Base-by-base conservation (phyloP, 2,888 invertebrate genomes). In the Trichogramma evanescens region DNA sequence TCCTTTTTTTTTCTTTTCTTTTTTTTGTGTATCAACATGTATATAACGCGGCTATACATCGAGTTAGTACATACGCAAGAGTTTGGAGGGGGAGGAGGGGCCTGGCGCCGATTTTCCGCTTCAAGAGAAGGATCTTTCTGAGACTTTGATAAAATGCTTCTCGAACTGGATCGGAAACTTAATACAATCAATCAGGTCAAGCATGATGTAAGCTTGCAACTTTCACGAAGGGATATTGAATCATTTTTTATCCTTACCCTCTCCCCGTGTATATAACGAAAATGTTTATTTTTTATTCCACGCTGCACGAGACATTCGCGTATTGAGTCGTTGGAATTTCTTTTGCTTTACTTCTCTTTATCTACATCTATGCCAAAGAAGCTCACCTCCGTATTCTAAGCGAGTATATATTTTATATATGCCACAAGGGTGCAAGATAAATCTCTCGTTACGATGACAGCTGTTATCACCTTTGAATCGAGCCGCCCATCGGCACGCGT, bases 171-270 rank as follows among this genome's bases (percentile, higher is more conserved):
- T 50, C 10, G 43, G 41, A 50, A 43, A 50, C 45, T 56, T 56
- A 45, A 56, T 56, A 13, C 45, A 45, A 56, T 56, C 50, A 45
- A 56, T 56, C 50, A 50, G 45, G 50, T 40, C 44, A 26, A 50
- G 56, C 39, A 56, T 50, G 44, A 50, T 50, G 56, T 56, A 50
- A 50, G 26, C n/a, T n/a, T 13, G 45, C 9, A 50, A 50, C 44
- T 56, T 56, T 50, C 40, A 50, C 39, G 9, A 41, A 54, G 40
- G 26, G 40, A 40, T 54, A 54, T 26, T 26, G 26, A 26, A 38
- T 45, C 9, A 13, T 46, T 54, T 51, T 8, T 40, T 10, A n/a
- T 10, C 10, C 41, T 50, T 26, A 6, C 9, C 39, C 51, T n/a
- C 9, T 26, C 26, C 26, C 26, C 26, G 26, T 26, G 26, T 26